phyloP scores from a whole-genome alignment of 2,113 vertebrate genomes.

The Carettochelys insculpta region DNA sequence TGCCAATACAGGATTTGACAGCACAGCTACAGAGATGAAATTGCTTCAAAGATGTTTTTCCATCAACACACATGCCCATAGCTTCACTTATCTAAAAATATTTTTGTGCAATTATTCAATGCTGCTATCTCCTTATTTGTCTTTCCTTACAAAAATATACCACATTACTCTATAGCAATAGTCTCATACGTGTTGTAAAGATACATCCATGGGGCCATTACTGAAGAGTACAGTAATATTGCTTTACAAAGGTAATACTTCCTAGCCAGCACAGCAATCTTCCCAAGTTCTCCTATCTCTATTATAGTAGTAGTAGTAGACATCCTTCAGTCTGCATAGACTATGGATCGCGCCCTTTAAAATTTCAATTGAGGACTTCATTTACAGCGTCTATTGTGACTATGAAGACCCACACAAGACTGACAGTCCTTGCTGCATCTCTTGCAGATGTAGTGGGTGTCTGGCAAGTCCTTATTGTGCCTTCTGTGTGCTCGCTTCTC shows the following conservation, averaged over 20 bases:
- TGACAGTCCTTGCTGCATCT: too few relatives aligned
- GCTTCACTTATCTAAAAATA: neutral
- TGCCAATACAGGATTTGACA: neutral
- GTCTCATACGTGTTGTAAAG: neutral
- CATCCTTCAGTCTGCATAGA: too few relatives aligned
- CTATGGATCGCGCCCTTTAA: too few relatives aligned
- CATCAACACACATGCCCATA: accelerated
- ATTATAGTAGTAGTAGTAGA: too few relatives aligned
- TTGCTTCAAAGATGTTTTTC: neutral
- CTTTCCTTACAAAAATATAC: too few relatives aligned
- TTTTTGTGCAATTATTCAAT: neutral
- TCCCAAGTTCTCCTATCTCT: neutral
- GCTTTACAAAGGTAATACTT: neutral
- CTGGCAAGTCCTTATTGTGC: too few relatives aligned
- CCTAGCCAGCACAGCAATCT: neutral
- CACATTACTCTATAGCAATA: neutral
- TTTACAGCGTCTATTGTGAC: too few relatives aligned
- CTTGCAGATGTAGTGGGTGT: too few relatives aligned
- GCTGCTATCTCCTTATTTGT: too few relatives aligned
- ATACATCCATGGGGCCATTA: neutral
- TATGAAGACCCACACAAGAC: too few relatives aligned
- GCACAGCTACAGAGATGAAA: neutral
- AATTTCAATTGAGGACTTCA: too few relatives aligned
- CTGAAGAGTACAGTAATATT: neutral
- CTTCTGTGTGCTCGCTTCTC: too few relatives aligned